Conservation (phyloP, 2,888 invertebrate genomes). For the Epistrophe eligans region DNA sequence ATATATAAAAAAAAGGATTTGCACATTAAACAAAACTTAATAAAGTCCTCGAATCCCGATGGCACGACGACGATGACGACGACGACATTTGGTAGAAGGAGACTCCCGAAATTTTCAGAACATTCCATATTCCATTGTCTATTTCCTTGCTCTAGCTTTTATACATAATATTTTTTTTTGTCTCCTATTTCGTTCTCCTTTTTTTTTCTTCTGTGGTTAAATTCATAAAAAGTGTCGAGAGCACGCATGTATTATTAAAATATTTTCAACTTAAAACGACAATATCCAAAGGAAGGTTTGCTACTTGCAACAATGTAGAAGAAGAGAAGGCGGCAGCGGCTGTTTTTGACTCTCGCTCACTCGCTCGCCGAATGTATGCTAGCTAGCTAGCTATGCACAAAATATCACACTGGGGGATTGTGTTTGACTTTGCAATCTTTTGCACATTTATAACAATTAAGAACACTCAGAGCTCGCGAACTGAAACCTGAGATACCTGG, state of each 20-base stretch:
- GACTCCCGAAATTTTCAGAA: constrained; percentile 62
- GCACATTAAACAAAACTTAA: constrained; percentile 75
- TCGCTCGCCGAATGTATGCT: constrained; percentile 52
- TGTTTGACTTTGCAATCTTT: constrained; percentile 75
- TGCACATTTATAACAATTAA: constrained; percentile 76
- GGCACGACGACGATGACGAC: not conserved
- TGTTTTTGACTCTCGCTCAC: constrained; percentile 8
- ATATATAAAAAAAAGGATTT: constrained; percentile 57
- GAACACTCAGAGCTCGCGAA: constrained; percentile 66
- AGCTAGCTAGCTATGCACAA: constrained; percentile 38
- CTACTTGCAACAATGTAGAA: constrained; percentile 1
- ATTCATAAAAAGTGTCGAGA: constrained; percentile 74
- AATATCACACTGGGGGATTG: constrained; percentile 69
- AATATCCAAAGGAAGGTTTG: constrained; percentile 29
- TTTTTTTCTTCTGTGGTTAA: constrained; percentile 41
- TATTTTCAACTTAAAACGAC: constrained; percentile 69
- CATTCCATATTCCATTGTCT: constrained; percentile 63
- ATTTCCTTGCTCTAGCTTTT: constrained; percentile 56
- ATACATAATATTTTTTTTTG: constrained; percentile 38
- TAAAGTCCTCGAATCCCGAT: constrained; percentile 64
- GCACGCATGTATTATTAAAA: constrained; percentile 76
- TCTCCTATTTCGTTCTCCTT: constrained; percentile 9
- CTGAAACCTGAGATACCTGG: constrained; percentile 69
- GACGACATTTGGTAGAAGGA: not conserved
- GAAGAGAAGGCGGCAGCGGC: constrained; percentile 42